Evolutionary conservation across 2,888 invertebrate species (phyloP), one percentile per base, ranked within the genome.

Genomic region (Vannuccia rotundouncinata): DNA sequence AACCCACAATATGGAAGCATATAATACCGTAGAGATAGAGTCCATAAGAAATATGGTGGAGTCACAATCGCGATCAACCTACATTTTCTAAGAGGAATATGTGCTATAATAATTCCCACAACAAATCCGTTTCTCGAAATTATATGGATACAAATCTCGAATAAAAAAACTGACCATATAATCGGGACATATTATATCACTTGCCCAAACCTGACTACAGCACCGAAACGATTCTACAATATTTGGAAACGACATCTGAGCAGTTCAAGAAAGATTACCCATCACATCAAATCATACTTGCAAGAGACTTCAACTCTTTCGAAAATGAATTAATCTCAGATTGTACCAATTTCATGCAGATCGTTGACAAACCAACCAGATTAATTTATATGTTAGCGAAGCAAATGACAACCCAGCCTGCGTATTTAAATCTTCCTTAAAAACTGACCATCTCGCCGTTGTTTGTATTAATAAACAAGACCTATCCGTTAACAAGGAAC

Each of bases 391-490:
- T 27, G 2, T 10, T 45, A 45, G 45, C 45, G 45, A 45, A 45
- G 45, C 17, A 45, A 45, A 45, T 45, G 45, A 45, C 45, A 45
- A 45, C 45, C 45, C 45, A 45, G 45, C 17, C 45, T 10, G 66
- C 22, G 29, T 10, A 29, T 5, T 75, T 13, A 75, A 75, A 29
- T 27, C 30, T 29, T 27, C 29, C 30, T 17, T 75, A 75, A 75
- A 75, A 31, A 31, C 75, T 75, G 75, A 75, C 22, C 25, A 75
- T 28, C 25, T 75, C 31, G 75, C 75, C 29, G 27, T 75, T 29
- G 75, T 75, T 27, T 27, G 29, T 75, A 13, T 29, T 13, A 75
- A 28, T n/a, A n/a, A n/a, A n/a, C n/a, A n/a, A n/a, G n/a, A n/a
- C n/a, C n/a, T n/a, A n/a, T n/a, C 45, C 45, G 5, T 45, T 17